Evolutionary conservation across 2,113 vertebrate genomes (phyloP), one percentile per base, ranked within the genome.

Genomic region (Eupsittula cactorum): DNA sequence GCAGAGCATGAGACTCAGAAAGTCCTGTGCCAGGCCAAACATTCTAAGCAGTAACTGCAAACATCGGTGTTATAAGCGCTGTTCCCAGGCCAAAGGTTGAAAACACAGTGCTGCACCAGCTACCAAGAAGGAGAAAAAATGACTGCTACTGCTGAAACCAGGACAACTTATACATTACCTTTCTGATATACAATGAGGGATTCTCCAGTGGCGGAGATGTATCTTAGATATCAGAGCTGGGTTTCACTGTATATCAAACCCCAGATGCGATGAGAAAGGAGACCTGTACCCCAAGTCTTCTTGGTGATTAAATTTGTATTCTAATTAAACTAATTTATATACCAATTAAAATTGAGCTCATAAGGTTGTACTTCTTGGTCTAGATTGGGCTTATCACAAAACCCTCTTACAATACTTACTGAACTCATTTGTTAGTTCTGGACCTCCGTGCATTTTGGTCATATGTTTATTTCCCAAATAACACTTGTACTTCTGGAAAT

Each of bases 331-430:
- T 49, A 74, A 1, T 19, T 49, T 67, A 20, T 21, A 39, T 60
- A 77, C 33, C 46, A 41, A 41, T 35, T 65, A 41, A 83, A 20
- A 17, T 37, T 33, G 27, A 68, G 16, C 55, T 16, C 9, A 33
- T 37, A 60, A 73, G 15, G 10, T 24, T 78, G 57, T 47, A 39
- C 14, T 60, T 76, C 37, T 59, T 82, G 33, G 16, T 6, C 24
- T 52, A 19, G 20, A 15, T 9, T 65, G 6, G 11, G 20, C 10
- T 52, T 71, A 46, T 27, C 14, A 57, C 7, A 23, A 52, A 42
- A 25, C 11, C 1, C 0, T 3, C 19, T 27, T n/a, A 2, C 20
- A 31, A 19, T 50, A 50, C 28, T 62, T 70, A 6, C 5, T 64
- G 24, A 6, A 39, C 2, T 6, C 6, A 7, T 49, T 70, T 39